Conservation (phyloP, 2,888 invertebrate genomes). For the Thymelicus acteon region DNA sequence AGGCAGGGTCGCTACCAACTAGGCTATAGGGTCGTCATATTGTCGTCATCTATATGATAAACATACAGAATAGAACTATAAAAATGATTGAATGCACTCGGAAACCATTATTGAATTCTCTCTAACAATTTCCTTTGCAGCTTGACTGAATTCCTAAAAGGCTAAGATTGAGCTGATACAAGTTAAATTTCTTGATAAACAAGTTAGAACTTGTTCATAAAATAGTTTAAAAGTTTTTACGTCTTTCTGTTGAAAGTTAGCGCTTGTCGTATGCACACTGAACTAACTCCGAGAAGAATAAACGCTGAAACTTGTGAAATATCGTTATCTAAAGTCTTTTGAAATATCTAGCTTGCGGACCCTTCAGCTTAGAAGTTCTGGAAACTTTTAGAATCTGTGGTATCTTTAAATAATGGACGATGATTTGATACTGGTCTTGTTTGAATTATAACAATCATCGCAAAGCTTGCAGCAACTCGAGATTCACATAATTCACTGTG, state of each 20-base stretch:
- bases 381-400: not conserved
- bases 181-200: constrained; percentile 28
- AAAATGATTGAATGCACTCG: too few species aligned
- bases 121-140: not conserved
- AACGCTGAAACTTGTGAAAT: constrained; percentile 18
- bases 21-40: too few species aligned
- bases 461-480: not conserved
- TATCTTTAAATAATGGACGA: not conserved
- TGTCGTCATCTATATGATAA: too few species aligned
- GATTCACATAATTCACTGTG: too few species aligned
- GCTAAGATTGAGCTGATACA: constrained; percentile 36
- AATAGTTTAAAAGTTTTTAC: constrained; percentile 24
- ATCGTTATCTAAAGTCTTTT: constrained; percentile 22
- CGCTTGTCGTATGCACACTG: constrained; percentile 27
- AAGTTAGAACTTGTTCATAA: constrained; percentile 22
- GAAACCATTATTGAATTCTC: too few species aligned
- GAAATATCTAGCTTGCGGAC: constrained; percentile 10
- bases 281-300: constrained; percentile 11
- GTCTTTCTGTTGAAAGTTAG: constrained; percentile 24
- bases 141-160: not conserved
- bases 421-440: not conserved
- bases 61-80: too few species aligned
- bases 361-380: constrained; percentile 1
- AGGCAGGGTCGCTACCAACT: too few species aligned
- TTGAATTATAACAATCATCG: not conserved